phyloP scores from a whole-genome alignment of 2,797 vertebrate genomes.

The Sebastes jordani region DNA sequence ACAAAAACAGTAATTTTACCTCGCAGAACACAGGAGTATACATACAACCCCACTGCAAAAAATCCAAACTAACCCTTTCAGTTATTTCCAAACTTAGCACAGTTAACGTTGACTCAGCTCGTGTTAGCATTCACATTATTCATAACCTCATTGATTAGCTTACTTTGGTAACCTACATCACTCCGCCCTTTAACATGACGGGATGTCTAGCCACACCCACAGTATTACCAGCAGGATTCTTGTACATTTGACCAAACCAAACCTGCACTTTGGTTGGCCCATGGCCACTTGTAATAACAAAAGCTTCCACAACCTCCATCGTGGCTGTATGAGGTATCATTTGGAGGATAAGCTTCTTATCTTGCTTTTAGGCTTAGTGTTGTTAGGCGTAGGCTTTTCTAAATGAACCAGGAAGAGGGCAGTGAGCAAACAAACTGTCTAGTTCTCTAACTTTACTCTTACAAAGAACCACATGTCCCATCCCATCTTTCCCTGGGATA shows the following conservation, averaged over 20 bases:
- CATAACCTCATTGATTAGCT: not conserved
- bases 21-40: not conserved
- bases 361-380: constrained; percentile 17
- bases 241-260: not conserved
- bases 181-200: not conserved
- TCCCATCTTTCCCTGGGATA: not conserved
- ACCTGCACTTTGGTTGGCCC: not conserved
- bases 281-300: not conserved
- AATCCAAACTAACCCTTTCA: not conserved
- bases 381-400: constrained; percentile 13
- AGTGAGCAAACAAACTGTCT: not conserved
- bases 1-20: too few relatives aligned
- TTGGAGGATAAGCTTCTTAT: constrained; percentile 36
- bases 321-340: constrained; percentile 4
- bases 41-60: not conserved
- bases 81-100: not conserved
- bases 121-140: not conserved
- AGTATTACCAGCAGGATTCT: not conserved
- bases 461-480: not conserved
- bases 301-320: not conserved
- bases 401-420: constrained; percentile 10
- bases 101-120: not conserved
- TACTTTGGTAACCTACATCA: not conserved
- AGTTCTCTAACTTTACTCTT: not conserved
- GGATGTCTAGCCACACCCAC: not conserved